Percentiles rank a stretch among this genome's conserved stretches.
Evolutionary conservation across 2,797 vertebrate species (phyloP).

Genomic region (Eleutherodactylus coqui): DNA sequence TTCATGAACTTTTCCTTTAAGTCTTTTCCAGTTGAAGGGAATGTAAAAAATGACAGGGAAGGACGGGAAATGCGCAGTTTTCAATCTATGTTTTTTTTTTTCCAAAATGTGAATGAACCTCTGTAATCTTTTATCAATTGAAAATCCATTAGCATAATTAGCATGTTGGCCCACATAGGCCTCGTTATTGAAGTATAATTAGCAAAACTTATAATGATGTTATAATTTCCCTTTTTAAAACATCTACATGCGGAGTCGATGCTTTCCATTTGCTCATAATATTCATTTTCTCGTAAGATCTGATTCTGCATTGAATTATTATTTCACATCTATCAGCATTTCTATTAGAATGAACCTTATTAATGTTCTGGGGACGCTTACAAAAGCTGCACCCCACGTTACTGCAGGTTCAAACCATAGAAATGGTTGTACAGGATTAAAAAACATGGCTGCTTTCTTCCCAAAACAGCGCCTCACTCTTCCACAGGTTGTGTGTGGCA

Average conservation of each 20-base stretch:
- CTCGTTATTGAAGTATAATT: conserved; percentile 1
- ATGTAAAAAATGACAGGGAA: background rate
- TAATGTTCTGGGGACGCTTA: background rate
- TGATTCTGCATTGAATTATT: background rate
- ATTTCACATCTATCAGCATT: background rate
- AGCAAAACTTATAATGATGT: conserved; percentile 5
- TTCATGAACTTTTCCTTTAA: background rate
- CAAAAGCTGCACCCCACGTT: background rate
- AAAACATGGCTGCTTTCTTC: background rate
- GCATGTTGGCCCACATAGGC: background rate
- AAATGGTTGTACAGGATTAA: background rate
- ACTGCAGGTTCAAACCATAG: background rate
- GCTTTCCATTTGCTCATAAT: background rate
- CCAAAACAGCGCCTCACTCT: too few species aligned
- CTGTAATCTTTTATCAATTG: background rate
- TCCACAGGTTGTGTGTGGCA: too few species aligned
- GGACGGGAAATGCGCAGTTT: background rate
- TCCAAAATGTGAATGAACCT: background rate
- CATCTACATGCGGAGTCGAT: background rate
- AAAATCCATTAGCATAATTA: conserved; percentile 35
- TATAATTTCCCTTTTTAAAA: conserved; percentile 24
- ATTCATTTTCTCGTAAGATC: background rate
- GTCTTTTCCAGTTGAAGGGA: background rate
- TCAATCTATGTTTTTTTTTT: background rate
- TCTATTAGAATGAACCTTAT: background rate